phyloP scores from a whole-genome alignment of 1,140 invertebrate genomes.

The Drosophila busckii region DNA sequence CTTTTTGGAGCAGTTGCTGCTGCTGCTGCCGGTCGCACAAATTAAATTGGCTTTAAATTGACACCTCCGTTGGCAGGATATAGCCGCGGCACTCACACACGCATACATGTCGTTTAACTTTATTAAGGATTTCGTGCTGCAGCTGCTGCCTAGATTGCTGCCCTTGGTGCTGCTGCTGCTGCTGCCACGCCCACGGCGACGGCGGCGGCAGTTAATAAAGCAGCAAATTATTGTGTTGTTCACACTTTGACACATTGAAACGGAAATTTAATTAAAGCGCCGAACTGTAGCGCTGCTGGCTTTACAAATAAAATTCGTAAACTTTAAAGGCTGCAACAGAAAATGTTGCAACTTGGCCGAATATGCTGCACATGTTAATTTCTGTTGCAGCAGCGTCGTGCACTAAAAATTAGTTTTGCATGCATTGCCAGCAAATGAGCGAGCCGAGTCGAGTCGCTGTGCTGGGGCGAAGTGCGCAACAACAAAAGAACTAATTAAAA shows the following conservation, averaged over 20 bases:
- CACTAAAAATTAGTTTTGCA: conserved; percentile 63
- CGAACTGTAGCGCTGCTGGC: too few relatives aligned
- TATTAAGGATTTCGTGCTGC: conserved; percentile 73
- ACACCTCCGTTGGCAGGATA: conserved; percentile 76
- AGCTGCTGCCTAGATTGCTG: conserved; percentile 67
- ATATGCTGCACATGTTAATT: background rate
- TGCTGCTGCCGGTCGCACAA: conserved; percentile 42
- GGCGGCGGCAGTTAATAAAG: conserved; percentile 65
- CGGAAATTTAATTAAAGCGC: conserved; percentile 75
- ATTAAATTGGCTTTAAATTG: conserved; percentile 79
- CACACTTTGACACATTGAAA: conserved; percentile 76
- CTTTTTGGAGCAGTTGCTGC: conserved; percentile 41
- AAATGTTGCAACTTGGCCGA: conserved; percentile 10
- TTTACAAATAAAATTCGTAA: conserved; percentile 62
- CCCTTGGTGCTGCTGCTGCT: conserved; percentile 11
- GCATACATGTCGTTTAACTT: conserved; percentile 54
- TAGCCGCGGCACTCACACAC: conserved; percentile 23
- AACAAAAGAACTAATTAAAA: conserved; percentile 78
- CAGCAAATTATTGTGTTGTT: conserved; percentile 75
- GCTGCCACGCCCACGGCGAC: conserved; percentile 40
- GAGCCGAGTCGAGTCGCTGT: too few relatives aligned
- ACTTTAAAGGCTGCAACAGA: conserved; percentile 32
- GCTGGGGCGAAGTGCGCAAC: too few relatives aligned
- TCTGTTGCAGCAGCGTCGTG: conserved; percentile 7
- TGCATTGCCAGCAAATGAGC: conserved; percentile 31